Evolutionary conservation across 2,888 invertebrate species (phyloP), one percentile per base, ranked within the genome.

Genomic region (Pristionchus mayeri): DNA sequence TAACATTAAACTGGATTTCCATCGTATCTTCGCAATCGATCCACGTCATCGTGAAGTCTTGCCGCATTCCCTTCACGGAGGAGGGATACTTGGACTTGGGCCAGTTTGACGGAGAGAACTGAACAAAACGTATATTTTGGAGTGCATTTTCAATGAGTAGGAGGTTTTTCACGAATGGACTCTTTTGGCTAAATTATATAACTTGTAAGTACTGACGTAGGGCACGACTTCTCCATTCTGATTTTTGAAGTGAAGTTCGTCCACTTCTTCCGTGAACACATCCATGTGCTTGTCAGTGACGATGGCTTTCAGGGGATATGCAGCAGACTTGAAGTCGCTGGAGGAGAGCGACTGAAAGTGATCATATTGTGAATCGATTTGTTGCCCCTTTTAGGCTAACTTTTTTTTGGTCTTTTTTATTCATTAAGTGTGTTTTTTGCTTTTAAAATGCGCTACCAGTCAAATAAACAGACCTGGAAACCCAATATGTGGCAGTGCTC

Each of bases 11-110:
- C 34, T 87, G 86, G n/a, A 90, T 88, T 71, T 89, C 88, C 63
- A 81, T 87, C n/a, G 85, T 86, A n/a, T 86, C 85, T 82, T 86
- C 89, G 52, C 86, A 83, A 40, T 86, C 85, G 24, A 87, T 86
- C 90, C 90, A 90, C 48, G 88, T 85, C 90, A 90, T 90, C 0
- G 86, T 85, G 85, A 90, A 90, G n/a, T 87, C 86, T 52, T 87
- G 87, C 24, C 81, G 27, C 30, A 87, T 86, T 50, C 52, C 71
- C 21, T 40, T 37, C 54, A 83, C 83, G 11, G 67, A 3, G 2
- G 83, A 83, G 7, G 71, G 52, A 37, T 34, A 83, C n/a, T 54
- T 52, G 11, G 83, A 71, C 24, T 34, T 67, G n/a, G 83, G 83
- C 83, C 83, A 83, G 71, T 83, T 83, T 16, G 30, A 60, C 3